A percentile compares a stretch with the other conserved stretches of the same genome.
phyloP scores from a whole-genome alignment of 2,888 invertebrate genomes.

The Drosophila setosimentum region DNA sequence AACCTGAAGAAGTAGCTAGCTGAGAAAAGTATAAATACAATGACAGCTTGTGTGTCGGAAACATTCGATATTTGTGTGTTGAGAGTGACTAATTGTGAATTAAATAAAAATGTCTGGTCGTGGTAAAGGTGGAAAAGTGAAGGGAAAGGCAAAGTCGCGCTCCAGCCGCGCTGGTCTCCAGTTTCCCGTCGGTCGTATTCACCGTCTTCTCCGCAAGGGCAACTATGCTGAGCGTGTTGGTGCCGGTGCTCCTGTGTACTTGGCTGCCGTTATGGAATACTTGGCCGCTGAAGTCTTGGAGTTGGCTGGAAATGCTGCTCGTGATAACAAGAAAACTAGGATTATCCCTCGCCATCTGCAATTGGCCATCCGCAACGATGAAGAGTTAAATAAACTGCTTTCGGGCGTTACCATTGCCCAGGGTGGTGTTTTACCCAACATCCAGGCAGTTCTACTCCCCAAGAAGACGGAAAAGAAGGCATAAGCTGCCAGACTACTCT shows the following conservation, averaged over 20 bases:
- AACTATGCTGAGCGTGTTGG: conserved; percentile 87
- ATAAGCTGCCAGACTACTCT: not conserved
- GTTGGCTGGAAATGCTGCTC: conserved; percentile 88
- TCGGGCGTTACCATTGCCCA: conserved; percentile 86
- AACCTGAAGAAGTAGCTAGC: conserved; percentile 13
- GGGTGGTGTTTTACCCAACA: conserved; percentile 93
- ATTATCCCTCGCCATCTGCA: conserved; percentile 94
- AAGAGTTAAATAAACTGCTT: conserved; percentile 92
- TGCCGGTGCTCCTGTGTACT: conserved; percentile 86
- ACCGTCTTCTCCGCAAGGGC: conserved; percentile 87
- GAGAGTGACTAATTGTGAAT: conserved; percentile 15
- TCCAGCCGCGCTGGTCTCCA: conserved; percentile 87
- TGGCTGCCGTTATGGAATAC: conserved; percentile 88
- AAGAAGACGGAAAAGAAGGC: conserved; percentile 84
- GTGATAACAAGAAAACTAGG: conserved; percentile 89
- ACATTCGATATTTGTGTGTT: conserved; percentile 17
- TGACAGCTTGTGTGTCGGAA: not conserved
- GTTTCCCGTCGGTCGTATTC: conserved; percentile 88
- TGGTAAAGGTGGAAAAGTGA: conserved; percentile 83
- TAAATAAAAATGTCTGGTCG: conserved; percentile 84
- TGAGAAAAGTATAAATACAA: conserved; percentile 22
- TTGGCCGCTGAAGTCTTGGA: conserved; percentile 89
- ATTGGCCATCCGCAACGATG: conserved; percentile 92
- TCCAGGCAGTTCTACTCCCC: conserved; percentile 90
- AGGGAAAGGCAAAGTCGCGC: conserved; percentile 85